Conservation (phyloP, 2,888 invertebrate species). For the Pediacus dermestoides region DNA sequence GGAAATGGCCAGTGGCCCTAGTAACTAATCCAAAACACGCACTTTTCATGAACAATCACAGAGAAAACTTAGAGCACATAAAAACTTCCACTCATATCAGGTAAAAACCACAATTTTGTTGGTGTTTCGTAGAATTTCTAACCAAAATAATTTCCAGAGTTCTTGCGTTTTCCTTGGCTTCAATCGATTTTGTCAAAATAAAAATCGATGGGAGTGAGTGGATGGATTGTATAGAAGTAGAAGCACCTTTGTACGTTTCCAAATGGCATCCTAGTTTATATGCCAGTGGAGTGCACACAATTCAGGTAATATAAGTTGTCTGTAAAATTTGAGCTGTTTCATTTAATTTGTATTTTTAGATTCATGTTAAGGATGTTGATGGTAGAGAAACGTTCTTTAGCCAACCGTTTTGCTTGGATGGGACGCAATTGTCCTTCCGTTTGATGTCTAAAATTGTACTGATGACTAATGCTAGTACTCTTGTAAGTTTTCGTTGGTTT, state of each 20-base stretch:
- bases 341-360: slow-evolving; percentile 45
- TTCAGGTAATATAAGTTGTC: slow-evolving; percentile 51
- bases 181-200: slow-evolving; percentile 63
- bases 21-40: slow-evolving; percentile 91
- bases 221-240: slow-evolving; percentile 57
- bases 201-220: slow-evolving; percentile 64
- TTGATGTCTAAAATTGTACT: slow-evolving; percentile 68
- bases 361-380: slow-evolving; percentile 57
- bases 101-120: slow-evolving; percentile 47
- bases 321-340: not conserved
- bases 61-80: slow-evolving; percentile 69
- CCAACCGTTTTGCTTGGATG: slow-evolving; percentile 80
- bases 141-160: slow-evolving; percentile 64
- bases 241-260: slow-evolving; percentile 69
- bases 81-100: slow-evolving; percentile 72
- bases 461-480: slow-evolving; percentile 69
- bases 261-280: slow-evolving; percentile 71
- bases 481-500: slow-evolving; percentile 58
- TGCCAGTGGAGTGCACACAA: slow-evolving; percentile 61
- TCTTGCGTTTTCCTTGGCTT: slow-evolving; percentile 69
- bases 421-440: slow-evolving; percentile 62
- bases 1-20: slow-evolving; percentile 76
- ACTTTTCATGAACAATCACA: slow-evolving; percentile 65
- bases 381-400: slow-evolving; percentile 55
- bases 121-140: slow-evolving; percentile 1